A percentile compares a stretch with the other conserved stretches of the same genome.
phyloP scores from a whole-genome alignment of 1,140 invertebrate species.

The Rhagoletis pomonella region DNA sequence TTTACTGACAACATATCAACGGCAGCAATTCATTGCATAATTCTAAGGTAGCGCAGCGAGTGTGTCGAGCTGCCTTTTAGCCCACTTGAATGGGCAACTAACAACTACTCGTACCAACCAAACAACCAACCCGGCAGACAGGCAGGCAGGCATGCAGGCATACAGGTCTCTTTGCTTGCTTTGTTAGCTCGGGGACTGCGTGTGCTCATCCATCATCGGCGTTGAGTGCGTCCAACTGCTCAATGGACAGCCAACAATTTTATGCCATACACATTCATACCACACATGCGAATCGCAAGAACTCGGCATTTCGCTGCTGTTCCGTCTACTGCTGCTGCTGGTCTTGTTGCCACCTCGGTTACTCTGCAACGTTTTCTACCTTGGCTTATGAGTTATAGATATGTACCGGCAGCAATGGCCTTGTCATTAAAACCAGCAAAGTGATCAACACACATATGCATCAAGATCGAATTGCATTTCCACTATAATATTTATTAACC shows the following conservation, averaged over 20 bases:
- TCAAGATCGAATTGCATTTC: constrained; percentile 43
- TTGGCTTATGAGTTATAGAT: constrained; percentile 37
- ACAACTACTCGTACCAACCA: neutral
- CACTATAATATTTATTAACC: constrained; percentile 41
- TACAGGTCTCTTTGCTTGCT: neutral
- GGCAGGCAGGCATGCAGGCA: neutral
- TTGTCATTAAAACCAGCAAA: constrained; percentile 48
- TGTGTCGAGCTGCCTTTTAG: neutral
- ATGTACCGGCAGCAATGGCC: constrained; percentile 46
- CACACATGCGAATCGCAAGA: neutral
- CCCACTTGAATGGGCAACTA: neutral
- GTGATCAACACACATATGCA: constrained; percentile 42
- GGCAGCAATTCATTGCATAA: constrained; percentile 49
- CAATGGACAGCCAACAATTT: constrained; percentile 27
- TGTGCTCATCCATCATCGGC: constrained; percentile 49
- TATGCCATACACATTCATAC: neutral
- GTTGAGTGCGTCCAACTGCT: constrained; percentile 48
- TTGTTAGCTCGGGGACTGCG: constrained; percentile 24
- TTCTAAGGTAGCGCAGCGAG: constrained; percentile 42
- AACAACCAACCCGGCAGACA: neutral
- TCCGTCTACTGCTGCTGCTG: neutral
- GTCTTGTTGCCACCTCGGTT: neutral
- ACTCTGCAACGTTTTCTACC: neutral
- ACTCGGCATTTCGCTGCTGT: neutral
- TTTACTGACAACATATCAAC: constrained; percentile 49